phyloP scores from a whole-genome alignment of 2,888 invertebrate species.

The Lepidochrysops patricia region DNA sequence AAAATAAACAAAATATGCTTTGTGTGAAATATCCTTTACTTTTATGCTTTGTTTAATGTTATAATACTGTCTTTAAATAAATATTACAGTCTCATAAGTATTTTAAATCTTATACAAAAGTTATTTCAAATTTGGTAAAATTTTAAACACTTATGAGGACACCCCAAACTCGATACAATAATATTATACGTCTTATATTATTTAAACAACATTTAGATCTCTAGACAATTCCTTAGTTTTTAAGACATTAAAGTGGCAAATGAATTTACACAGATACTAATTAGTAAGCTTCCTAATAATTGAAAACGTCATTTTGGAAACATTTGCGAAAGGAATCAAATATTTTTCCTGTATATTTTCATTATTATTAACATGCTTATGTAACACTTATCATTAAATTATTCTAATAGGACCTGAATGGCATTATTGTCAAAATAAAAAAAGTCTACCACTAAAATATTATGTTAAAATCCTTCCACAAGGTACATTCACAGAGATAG shows the following conservation, averaged over 20 bases:
- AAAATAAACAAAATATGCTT: not conserved
- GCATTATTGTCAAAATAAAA: slow-evolving; percentile 13
- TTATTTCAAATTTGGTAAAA: not conserved
- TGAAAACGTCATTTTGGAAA: slow-evolving; percentile 1
- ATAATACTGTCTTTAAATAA: not conserved
- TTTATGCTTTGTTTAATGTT: not conserved
- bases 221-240: slow-evolving; percentile 9
- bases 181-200: not conserved
- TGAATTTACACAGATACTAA: not conserved
- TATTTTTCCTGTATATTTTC: slow-evolving; percentile 2
- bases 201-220: not conserved
- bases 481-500: not conserved
- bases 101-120: not conserved
- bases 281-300: not conserved
- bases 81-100: not conserved
- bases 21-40: slow-evolving; percentile 1
- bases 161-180: not conserved
- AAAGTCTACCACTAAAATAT: not conserved
- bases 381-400: slow-evolving; percentile 13
- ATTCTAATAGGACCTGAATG: slow-evolving; percentile 14
- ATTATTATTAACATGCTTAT: slow-evolving; percentile 5
- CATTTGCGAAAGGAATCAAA: slow-evolving; percentile 5
- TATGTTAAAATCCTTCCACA: not conserved
- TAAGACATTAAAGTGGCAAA: slow-evolving; percentile 1
- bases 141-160: not conserved